Evolutionary conservation across 2,113 vertebrate species (phyloP), one percentile per base, ranked within the genome.

Genomic region (Cyphomyrus discorhynchus): DNA sequence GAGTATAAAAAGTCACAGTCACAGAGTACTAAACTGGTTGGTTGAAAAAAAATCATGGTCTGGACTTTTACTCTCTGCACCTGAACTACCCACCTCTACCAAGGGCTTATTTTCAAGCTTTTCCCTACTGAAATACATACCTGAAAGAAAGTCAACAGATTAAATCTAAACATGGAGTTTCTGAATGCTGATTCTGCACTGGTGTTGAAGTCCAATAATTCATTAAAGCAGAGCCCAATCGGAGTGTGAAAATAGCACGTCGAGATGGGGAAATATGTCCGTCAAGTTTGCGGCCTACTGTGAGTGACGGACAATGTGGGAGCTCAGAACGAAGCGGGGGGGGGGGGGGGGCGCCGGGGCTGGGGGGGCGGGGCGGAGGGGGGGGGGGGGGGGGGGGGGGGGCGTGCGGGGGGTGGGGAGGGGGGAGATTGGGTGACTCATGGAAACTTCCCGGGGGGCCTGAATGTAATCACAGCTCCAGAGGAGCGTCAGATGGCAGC

Each of bases 381-480:
- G 10, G 27, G 11, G 31, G 31, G 0, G 5, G 27, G 11, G 31
- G 31, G 0, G 10, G 27, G 11, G 31, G 31, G 8, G 8, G 1
- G 11, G 53, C 39, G 3, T 27, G 1, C n/a, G n/a, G n/a, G 3
- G 9, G 19, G 5, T 49, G 46, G n/a, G 53, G 87, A 39, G 7
- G 31, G 62, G 3, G 45, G 66, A 10, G 42, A n/a, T 77, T 83
- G 19, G 56, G 77, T 49, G 56, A 49, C 6, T 49, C 13, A 39
- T 56, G 89, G 85, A 90, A 87, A 74, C 46, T 62, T 62, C 89
- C 56, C 27, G 24, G 46, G 86, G 89, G 86, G 66, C 10, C 21
- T 90, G 84, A 82, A 88, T 19, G 77, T 90, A 90, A 82, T 90
- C 62, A 86, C 15, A 74, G 58, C 58, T 87, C 46, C 24, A n/a